Base-by-base conservation (phyloP, 2,113 vertebrate genomes). In the Eurystomus gularis region DNA sequence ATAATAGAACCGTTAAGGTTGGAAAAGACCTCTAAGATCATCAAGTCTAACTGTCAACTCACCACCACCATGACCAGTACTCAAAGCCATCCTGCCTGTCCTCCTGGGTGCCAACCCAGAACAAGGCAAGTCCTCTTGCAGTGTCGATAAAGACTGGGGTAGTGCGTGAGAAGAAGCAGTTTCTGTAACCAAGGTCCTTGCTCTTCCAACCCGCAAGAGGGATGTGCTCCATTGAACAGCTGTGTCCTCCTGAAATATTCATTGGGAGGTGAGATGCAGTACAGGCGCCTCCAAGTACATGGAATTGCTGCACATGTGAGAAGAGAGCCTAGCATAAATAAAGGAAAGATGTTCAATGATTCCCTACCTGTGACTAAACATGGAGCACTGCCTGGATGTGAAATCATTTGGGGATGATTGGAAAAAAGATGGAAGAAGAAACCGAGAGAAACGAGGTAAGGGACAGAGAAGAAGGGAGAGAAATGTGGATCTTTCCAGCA, bases 121-220 rank as follows among this genome's bases (percentile, higher is more conserved):
- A n/a, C n/a, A n/a, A n/a, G n/a, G n/a, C n/a, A n/a, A n/a, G n/a
- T n/a, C n/a, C n/a, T n/a, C n/a, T n/a, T n/a, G n/a, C n/a, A n/a
- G n/a, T n/a, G n/a, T n/a, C n/a, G n/a, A n/a, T n/a, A n/a, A n/a
- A n/a, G n/a, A n/a, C 19, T 0, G 1, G 10, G 26, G 8, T 3
- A 24, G 21, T 2, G 5, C 11, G n/a, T 0, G 4, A 40, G 76
- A 13, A 46, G 15, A n/a, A n/a, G 54, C 40, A 7, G 6, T 16
- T 19, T 18, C 60, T 33, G 13, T 21, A 21, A 39, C 20, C 8
- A 10, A 7, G 18, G 13, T 23, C 31, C 69, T 33, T 0, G 4
- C 8, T 0, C 14, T 15, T 26, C 17, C 35, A 26, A 2, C 11
- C 17, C 28, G 1, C 35, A 4, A 1, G 49, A 3, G 6, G 26